A percentile compares a stretch with the other conserved stretches of the same genome.
phyloP scores from a whole-genome alignment of 2,888 invertebrate genomes.

The Ceratothoa steindachneri region DNA sequence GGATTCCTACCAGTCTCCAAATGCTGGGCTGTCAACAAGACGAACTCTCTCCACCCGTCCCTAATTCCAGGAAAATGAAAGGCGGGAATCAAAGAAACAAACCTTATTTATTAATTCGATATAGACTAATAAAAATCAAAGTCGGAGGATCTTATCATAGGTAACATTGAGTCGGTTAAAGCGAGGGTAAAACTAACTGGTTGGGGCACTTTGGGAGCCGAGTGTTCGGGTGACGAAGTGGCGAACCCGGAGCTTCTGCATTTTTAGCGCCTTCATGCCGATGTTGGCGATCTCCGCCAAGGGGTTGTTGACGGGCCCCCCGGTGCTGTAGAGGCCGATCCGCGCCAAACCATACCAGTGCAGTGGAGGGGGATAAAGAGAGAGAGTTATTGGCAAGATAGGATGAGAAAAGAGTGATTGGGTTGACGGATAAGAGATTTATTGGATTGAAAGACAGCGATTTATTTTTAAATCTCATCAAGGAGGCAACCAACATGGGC shows the following conservation, averaged over 20 bases:
- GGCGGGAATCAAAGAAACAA: not conserved
- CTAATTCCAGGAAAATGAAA: not conserved
- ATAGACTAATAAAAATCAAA: not conserved
- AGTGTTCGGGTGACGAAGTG: constrained; percentile 47
- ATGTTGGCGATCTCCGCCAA: constrained; percentile 46
- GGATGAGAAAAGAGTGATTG: not conserved
- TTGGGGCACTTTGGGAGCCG: constrained; percentile 22
- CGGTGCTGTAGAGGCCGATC: too few species aligned
- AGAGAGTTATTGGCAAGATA: not conserved
- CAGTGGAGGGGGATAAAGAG: constrained; percentile 2
- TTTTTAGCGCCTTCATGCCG: constrained; percentile 45
- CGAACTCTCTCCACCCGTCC: too few species aligned
- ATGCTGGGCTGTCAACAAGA: too few species aligned
- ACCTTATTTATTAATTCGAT: not conserved
- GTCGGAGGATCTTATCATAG: not conserved
- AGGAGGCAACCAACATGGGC: too few species aligned
- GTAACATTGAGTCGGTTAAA: not conserved
- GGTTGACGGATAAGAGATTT: not conserved
- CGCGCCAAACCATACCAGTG: not conserved
- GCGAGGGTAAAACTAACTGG: constrained; percentile 3
- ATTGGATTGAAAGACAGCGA: too few species aligned
- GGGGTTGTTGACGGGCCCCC: constrained; percentile 29
- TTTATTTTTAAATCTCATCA: too few species aligned
- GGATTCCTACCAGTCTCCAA: too few species aligned
- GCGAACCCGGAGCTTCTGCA: constrained; percentile 47